Percentiles rank a stretch among this genome's conserved stretches.
phyloP scores from a whole-genome alignment of 2,888 invertebrate genomes.

The Xestobium rufovillosum region DNA sequence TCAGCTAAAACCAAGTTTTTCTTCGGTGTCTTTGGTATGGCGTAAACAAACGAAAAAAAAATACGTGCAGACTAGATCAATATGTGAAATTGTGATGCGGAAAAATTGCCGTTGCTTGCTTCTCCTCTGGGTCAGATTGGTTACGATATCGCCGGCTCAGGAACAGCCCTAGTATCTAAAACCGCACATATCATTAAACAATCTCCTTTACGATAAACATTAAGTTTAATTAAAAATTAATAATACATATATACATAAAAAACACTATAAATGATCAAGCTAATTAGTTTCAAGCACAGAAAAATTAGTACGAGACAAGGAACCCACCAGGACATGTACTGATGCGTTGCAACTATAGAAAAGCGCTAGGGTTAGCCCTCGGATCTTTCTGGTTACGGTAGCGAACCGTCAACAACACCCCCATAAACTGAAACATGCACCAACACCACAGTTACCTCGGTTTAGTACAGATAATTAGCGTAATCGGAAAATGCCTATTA shows the following conservation, averaged over 20 bases:
- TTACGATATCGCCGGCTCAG: conserved; percentile 74
- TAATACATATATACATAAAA: conserved; percentile 6
- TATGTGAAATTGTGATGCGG: conserved; percentile 47
- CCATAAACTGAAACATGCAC: conserved; percentile 76
- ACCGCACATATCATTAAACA: no score
- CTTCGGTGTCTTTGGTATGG: conserved; percentile 33
- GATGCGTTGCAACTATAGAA: conserved; percentile 65
- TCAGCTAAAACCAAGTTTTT: no score
- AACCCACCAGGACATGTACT: conserved; percentile 32
- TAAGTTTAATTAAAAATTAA: conserved; percentile 1
- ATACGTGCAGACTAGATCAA: conserved; percentile 32
- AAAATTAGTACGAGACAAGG: conserved; percentile 9
- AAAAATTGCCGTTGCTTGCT: conserved; percentile 66
- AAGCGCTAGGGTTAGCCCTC: conserved; percentile 92
- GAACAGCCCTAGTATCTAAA: conserved; percentile 74
- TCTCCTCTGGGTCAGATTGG: conserved; percentile 67
- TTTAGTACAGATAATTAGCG: no score
- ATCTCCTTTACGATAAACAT: neutral
- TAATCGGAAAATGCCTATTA: no score
- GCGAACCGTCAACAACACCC: conserved; percentile 92
- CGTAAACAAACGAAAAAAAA: conserved; percentile 15
- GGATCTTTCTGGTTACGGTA: conserved; percentile 99
- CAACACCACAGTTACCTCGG: conserved; percentile 19
- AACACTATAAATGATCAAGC: conserved; percentile 11
- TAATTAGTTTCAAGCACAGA: conserved; percentile 12